Evolutionary conservation across 2,888 invertebrate species (phyloP).

Genomic region (Agrochola lychnidis): DNA sequence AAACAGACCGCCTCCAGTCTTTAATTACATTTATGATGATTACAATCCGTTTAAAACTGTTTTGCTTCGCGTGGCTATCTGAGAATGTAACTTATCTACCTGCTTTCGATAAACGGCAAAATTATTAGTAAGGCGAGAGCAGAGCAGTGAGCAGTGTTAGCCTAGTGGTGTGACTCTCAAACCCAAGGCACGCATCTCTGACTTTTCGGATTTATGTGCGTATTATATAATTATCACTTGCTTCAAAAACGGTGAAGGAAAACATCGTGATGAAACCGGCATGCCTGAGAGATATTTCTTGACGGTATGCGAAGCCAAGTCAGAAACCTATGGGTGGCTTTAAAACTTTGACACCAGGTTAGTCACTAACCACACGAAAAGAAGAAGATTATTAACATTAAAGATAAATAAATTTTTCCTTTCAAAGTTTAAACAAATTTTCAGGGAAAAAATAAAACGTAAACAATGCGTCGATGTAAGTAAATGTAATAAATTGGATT

Average conservation of each 20-base stretch:
- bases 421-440: background rate
- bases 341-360: too few species aligned
- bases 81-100: slow-evolving; percentile 58
- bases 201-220: too few species aligned
- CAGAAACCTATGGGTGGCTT: too few species aligned
- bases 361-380: too few species aligned
- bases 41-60: slow-evolving; percentile 75
- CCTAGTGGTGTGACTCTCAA: too few species aligned
- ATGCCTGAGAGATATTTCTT: too few species aligned
- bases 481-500: slow-evolving; percentile 28
- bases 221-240: too few species aligned
- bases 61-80: slow-evolving; percentile 67
- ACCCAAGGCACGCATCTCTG: too few species aligned
- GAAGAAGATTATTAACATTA: slow-evolving; percentile 40
- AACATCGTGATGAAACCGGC: too few species aligned
- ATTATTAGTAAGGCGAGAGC: slow-evolving; percentile 1
- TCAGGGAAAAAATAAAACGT: background rate
- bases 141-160: too few species aligned
- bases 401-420: slow-evolving; percentile 28
- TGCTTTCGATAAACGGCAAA: slow-evolving; percentile 55
- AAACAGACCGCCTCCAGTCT: slow-evolving; percentile 80
- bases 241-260: too few species aligned
- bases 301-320: too few species aligned
- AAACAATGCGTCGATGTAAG: background rate
- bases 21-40: slow-evolving; percentile 85